phyloP scores from a whole-genome alignment of 2,113 vertebrate genomes.

The Rafetus swinhoei region DNA sequence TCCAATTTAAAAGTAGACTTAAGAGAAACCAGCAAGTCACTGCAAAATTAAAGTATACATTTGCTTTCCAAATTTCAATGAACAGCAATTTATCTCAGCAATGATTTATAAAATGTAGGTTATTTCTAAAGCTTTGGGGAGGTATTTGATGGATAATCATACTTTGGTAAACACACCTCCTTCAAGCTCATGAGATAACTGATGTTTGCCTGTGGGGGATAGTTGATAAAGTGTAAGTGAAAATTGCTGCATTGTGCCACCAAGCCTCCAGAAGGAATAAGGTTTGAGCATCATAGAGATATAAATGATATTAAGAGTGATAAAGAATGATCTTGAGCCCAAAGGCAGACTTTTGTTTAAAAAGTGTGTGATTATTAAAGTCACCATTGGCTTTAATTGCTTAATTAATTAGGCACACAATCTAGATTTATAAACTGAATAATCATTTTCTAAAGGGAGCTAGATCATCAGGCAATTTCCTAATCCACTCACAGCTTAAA shows the following conservation, averaged over 20 bases:
- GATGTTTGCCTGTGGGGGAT: constrained; percentile 17
- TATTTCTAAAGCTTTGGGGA: constrained; percentile 13
- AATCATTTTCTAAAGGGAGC: background rate
- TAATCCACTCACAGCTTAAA: background rate
- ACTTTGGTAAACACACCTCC: background rate
- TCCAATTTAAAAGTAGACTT: background rate
- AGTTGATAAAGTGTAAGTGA: constrained; percentile 45
- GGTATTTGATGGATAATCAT: constrained; percentile 27
- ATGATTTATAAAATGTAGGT: constrained; percentile 2
- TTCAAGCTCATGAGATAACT: constrained; percentile 28
- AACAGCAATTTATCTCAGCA: background rate
- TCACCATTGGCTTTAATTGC: background rate
- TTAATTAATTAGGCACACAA: constrained; percentile 43
- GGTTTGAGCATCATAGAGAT: background rate
- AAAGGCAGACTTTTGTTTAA: constrained; percentile 9
- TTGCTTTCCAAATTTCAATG: background rate
- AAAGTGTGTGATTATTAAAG: constrained; percentile 16
- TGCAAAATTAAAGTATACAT: background rate
- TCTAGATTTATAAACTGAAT: constrained; percentile 5
- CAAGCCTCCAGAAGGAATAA: background rate
- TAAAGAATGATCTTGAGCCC: background rate
- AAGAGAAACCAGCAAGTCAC: accelerated
- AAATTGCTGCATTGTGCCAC: constrained; percentile 21
- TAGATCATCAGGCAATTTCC: background rate
- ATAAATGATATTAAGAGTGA: background rate